A percentile compares a stretch with the other conserved stretches of the same genome.
Evolutionary conservation across 2,888 invertebrate species (phyloP).

Genomic region (Allolobophora icterica): DNA sequence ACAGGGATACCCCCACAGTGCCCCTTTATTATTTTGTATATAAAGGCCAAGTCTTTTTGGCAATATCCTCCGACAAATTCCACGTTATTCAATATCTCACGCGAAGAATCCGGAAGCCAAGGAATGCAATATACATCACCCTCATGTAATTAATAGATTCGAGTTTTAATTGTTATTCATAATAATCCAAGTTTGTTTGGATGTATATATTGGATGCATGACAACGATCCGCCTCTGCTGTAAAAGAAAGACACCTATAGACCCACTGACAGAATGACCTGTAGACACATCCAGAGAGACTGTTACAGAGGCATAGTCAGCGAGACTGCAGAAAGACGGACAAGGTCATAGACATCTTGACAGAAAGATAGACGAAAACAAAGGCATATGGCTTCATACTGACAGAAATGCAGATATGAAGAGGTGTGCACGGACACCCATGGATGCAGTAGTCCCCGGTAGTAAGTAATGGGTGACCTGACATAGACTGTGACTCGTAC

Average conservation of each 20-base stretch:
- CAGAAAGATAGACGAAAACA: no score
- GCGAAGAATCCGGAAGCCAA: background rate
- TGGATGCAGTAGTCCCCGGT: no score
- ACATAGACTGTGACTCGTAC: no score
- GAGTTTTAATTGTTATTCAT: background rate
- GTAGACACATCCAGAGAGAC: background rate
- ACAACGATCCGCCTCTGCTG: no score
- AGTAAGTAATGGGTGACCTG: no score
- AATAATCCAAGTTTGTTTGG: background rate
- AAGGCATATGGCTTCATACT: no score
- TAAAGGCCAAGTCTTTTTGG: background rate
- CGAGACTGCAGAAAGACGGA: no score
- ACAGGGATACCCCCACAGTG: background rate
- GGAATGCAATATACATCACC: conserved; percentile 2
- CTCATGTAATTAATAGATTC: background rate
- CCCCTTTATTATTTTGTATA: background rate
- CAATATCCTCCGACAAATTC: background rate
- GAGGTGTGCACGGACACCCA: no score
- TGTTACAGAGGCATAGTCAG: no score
- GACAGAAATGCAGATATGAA: no score
- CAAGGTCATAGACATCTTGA: no score
- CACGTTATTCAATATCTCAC: conserved; percentile 8
- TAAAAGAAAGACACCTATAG: background rate
- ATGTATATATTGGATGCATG: no score
- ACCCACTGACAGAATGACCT: background rate